Percentiles rank a stretch among this genome's conserved stretches.
Conservation (phyloP, 2,113 vertebrate genomes). For the Sphyrna mokarran region DNA sequence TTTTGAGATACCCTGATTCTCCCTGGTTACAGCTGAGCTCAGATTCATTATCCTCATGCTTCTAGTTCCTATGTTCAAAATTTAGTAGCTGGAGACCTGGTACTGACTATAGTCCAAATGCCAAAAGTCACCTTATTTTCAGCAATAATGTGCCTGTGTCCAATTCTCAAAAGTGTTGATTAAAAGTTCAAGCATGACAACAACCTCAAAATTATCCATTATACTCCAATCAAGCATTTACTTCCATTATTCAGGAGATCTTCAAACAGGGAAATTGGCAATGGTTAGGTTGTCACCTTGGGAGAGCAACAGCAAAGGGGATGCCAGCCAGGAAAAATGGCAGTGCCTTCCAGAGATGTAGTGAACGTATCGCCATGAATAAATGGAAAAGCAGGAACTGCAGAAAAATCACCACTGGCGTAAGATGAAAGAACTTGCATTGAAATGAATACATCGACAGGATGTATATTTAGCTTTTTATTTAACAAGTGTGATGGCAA, state of each 20-base stretch:
- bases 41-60: too few species aligned
- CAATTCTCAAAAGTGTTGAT: too few species aligned
- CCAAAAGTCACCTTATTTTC: too few species aligned
- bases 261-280: not conserved
- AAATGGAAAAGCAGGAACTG: not conserved
- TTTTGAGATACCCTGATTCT: too few species aligned
- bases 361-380: not conserved
- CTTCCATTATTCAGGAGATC: not conserved
- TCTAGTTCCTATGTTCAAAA: too few species aligned
- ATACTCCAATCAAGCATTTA: too few species aligned
- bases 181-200: too few species aligned
- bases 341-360: not conserved
- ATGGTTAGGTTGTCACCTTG: not conserved
- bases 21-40: too few species aligned
- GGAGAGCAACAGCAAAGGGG: not conserved
- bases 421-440: not conserved
- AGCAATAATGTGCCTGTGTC: too few species aligned
- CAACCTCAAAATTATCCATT: too few species aligned
- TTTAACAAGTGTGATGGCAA: not conserved
- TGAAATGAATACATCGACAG: not conserved
- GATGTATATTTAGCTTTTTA: not conserved
- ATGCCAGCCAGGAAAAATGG: not conserved
- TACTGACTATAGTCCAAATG: too few species aligned
- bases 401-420: not conserved
- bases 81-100: too few species aligned